phyloP scores from a whole-genome alignment of 37 sponge, comb jelly and placozoan species.

The Beroe ovata region DNA sequence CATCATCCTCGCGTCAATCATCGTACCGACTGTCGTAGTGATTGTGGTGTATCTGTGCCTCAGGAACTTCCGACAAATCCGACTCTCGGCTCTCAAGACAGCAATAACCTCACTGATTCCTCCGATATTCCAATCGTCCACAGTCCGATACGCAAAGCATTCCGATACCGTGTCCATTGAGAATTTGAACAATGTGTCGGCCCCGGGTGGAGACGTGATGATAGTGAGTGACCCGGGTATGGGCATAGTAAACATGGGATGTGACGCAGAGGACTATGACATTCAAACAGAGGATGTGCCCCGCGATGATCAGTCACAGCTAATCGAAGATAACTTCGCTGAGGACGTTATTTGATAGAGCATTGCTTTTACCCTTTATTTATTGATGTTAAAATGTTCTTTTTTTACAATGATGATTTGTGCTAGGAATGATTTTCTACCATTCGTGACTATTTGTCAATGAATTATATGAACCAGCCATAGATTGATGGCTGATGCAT shows the following conservation, averaged over 20 bases:
- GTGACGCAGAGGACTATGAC: slow-evolving; percentile 55
- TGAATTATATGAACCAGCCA: too few species aligned
- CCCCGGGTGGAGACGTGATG: background rate
- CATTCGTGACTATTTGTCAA: too few species aligned
- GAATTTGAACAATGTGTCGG: background rate
- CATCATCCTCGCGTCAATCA: too few species aligned
- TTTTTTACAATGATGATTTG: too few species aligned
- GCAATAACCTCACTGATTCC: background rate
- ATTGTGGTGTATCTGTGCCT: background rate
- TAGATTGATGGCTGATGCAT: too few species aligned
- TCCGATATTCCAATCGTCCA: background rate
- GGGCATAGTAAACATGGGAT: background rate
- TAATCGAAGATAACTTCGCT: background rate
- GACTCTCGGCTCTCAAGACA: background rate
- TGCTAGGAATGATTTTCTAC: too few species aligned
- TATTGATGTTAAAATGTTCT: too few species aligned
- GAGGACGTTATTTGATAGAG: background rate
- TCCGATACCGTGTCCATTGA: background rate
- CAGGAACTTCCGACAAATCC: background rate
- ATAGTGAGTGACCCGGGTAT: background rate
- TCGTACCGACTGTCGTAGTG: background rate
- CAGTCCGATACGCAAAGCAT: background rate
- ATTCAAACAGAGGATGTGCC: background rate
- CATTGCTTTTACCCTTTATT: background rate
- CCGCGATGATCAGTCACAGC: background rate